Base-by-base conservation (phyloP, 2,797 vertebrate species). In the Triplophysa yarkandensis region DNA sequence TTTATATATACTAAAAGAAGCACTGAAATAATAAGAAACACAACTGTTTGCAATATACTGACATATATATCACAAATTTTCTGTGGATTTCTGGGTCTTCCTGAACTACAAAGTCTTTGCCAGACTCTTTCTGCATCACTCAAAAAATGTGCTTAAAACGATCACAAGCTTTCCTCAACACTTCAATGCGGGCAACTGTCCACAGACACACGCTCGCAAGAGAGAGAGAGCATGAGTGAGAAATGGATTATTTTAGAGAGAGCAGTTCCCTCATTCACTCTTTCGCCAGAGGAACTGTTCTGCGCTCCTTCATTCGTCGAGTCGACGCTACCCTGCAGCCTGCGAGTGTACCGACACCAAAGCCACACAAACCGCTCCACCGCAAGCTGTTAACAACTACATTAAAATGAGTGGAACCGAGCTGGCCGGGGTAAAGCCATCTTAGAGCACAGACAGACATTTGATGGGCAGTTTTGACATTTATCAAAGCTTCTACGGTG, bases 331-430 rank as follows among this genome's bases (percentile, higher is more conserved):
- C 69, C 43, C 41, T 77, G 52, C 79, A 69, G 77, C 39, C 82
- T 30, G 16, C 71, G 76, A 87, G 81, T 27, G 70, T 78, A 84
- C 76, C 63, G 74, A 85, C 77, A 83, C 86, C 81, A 77, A 84
- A 78, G 81, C 86, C 87, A 83, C 86, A 86, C 78, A 85, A 87
- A 88, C 87, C 86, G 21, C 86, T 55, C 27, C 68, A 88, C 89
- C 86, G 81, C 88, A 89, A 83, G 86, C 89, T 87, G 87, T 89
- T 90, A 90, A 90, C 89, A 87, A 82, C 85, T 84, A 82, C 84
- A 89, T 87, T 87, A 90, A 87, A 41, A 77, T 85, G 79, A 87
- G 82, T 80, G 82, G 79, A 83, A 78, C 79, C 65, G 28, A 80
- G 80, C 78, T 78, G 34, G 74, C 76, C 58, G 67, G 27, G 77